A percentile compares a stretch with the other conserved stretches of the same genome.
These are phyloP conservation scores for Cryptocheilus praepositus DNA, from an alignment of 2,888 invertebrate genomes.

Conservation along the genomic window DNA sequence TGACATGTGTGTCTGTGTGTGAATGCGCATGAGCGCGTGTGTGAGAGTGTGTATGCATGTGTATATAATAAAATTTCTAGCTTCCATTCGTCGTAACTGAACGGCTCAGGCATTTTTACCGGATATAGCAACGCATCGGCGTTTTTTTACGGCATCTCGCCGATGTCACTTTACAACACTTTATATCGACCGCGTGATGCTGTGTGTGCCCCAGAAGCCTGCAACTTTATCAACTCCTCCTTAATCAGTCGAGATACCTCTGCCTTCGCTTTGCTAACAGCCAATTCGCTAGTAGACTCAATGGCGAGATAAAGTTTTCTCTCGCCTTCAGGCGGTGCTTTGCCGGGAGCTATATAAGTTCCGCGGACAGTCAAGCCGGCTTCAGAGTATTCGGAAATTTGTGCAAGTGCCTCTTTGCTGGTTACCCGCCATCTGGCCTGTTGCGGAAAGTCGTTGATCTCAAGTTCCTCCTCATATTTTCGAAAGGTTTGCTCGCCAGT, in stretches of 20 bases:
- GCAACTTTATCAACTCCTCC: conserved; percentile 95
- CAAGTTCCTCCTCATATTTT: conserved; percentile 98
- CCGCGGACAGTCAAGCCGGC: conserved; percentile 99
- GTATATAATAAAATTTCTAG: conserved; percentile 55
- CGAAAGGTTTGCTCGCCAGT: conserved; percentile 83
- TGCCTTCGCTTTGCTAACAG: conserved; percentile 96
- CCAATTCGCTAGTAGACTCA: conserved; percentile 97
- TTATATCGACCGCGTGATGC: conserved; percentile 96
- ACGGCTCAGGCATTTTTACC: not conserved
- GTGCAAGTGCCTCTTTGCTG: conserved; percentile 97
- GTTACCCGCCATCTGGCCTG: conserved; percentile 99
- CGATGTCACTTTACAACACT: conserved; percentile 82
- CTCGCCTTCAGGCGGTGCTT: conserved; percentile 93
- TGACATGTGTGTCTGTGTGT: conserved; percentile 15
- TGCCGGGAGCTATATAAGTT: conserved; percentile 94
- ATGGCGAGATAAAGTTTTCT: conserved; percentile 98
- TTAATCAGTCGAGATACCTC: conserved; percentile 98
- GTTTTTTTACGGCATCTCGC: not conserved
- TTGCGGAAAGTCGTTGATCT: conserved; percentile 99
- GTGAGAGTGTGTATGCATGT: conserved; percentile 23
- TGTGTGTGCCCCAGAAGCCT: conserved; percentile 87
- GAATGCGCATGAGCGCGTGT: too few relatives aligned
- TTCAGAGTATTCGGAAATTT: conserved; percentile 99
- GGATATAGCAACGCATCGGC: not conserved
- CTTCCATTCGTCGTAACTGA: conserved; percentile 31